A percentile compares a stretch with the other conserved stretches of the same genome.
Evolutionary conservation across 2,888 invertebrate genomes (phyloP).

Genomic region (Azorinus chamasolen): DNA sequence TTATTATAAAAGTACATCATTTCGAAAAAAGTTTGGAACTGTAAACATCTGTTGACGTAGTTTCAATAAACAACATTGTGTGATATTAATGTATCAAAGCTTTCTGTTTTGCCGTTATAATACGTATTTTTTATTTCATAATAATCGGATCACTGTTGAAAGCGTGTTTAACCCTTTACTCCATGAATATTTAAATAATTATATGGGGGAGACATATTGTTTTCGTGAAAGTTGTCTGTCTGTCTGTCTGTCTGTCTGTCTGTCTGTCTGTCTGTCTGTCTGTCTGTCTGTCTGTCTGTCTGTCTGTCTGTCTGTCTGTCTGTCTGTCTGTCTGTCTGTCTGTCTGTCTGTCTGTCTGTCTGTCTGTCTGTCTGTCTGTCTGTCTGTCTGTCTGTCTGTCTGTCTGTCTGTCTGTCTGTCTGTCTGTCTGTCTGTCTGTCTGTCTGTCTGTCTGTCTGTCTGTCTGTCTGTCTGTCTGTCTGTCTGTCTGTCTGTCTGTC

Average conservation of each 20-base stretch:
- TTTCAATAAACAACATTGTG: too few relatives aligned
- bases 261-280: constrained; percentile 9
- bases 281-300: constrained; percentile 9
- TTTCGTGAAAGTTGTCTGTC: too few relatives aligned
- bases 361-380: constrained; percentile 12
- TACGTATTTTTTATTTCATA: too few relatives aligned
- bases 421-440: constrained; percentile 9
- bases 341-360: constrained; percentile 11
- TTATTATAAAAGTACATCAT: too few relatives aligned
- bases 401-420: constrained; percentile 7
- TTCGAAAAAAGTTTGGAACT: too few relatives aligned
- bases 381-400: constrained; percentile 9
- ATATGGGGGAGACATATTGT: too few relatives aligned
- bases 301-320: constrained; percentile 9
- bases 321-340: constrained; percentile 11
- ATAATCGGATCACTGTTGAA: too few relatives aligned
- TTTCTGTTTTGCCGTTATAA: too few relatives aligned
- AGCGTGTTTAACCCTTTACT: too few relatives aligned
- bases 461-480: background rate
- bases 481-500: background rate
- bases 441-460: constrained; percentile 2
- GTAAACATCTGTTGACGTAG: too few relatives aligned
- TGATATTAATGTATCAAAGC: too few relatives aligned
- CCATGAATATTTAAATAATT: too few relatives aligned
- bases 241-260: constrained; percentile 9